Evolutionary conservation across 1,140 invertebrate species (phyloP).

Genomic region (Solenopsis fugax): DNA sequence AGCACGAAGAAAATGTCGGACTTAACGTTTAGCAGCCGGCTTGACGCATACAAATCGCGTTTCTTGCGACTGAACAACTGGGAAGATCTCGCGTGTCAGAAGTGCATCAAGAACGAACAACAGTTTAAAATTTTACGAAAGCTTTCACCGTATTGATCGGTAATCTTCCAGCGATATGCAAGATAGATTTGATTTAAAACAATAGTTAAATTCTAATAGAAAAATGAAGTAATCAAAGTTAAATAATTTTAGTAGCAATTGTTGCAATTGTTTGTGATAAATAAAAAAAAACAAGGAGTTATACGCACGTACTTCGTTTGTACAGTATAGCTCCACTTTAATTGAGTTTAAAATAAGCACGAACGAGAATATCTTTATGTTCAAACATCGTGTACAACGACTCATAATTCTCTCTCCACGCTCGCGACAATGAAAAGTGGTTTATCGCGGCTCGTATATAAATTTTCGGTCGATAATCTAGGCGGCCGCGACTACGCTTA

Average conservation of each 20-base stretch:
- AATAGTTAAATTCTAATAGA: background rate
- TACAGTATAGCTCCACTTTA: background rate
- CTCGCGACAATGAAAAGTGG: conserved; percentile 28
- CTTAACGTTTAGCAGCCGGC: conserved; percentile 9
- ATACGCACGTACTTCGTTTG: background rate
- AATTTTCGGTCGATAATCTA: conserved; percentile 51
- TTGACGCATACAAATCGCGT: conserved; percentile 30
- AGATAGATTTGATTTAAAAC: background rate
- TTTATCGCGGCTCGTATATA: conserved; percentile 31
- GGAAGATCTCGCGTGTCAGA: conserved; percentile 41
- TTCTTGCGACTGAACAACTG: conserved; percentile 8
- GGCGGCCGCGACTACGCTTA: background rate
- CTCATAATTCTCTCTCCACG: background rate
- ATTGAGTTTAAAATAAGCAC: background rate
- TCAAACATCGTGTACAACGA: background rate
- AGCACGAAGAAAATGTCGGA: conserved; percentile 30
- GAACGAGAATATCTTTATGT: background rate
- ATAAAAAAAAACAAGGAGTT: background rate
- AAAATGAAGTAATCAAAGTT: background rate
- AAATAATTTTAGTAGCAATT: background rate
- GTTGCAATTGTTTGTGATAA: background rate
- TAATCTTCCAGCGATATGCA: background rate
- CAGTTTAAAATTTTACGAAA: conserved; percentile 36
- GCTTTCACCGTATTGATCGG: conserved; percentile 15
- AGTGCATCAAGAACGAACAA: conserved; percentile 28